Conservation (phyloP, 2,888 invertebrate species). For the Meta bourneti region DNA sequence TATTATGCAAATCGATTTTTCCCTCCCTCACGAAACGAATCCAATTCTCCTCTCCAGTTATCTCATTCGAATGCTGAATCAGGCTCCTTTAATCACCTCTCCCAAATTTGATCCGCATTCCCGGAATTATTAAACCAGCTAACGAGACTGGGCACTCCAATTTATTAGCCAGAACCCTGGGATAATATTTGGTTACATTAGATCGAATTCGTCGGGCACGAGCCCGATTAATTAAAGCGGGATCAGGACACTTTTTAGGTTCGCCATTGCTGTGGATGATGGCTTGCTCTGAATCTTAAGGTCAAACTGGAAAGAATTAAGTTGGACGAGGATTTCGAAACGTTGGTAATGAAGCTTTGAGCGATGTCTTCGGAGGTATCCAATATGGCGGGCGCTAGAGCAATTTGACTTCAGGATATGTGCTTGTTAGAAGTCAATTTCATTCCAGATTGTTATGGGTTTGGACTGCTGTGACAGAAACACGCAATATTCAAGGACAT, state of each 20-base stretch:
- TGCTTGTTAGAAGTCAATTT: neutral
- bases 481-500: neutral
- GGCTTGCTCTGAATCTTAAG: neutral
- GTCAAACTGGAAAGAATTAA: neutral
- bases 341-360: neutral
- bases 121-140: slow-evolving; percentile 16
- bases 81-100: neutral
- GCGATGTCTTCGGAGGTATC: neutral
- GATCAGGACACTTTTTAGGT: neutral
- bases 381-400: neutral
- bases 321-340: neutral
- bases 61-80: slow-evolving; percentile 19
- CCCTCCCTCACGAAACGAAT: neutral
- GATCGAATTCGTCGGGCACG: neutral
- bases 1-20: slow-evolving; percentile 12
- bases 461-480: neutral
- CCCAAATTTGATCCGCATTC: slow-evolving; percentile 33
- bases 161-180: slow-evolving; percentile 22
- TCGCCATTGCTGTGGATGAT: neutral
- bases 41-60: slow-evolving; percentile 16
- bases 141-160: slow-evolving; percentile 15
- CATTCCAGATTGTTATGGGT: neutral
- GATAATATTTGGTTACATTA: slow-evolving; percentile 40
- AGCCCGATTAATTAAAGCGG: slow-evolving; percentile 18
- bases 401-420: neutral